Evolutionary conservation across 2,113 vertebrate species (phyloP), one percentile per base, ranked within the genome.

Genomic region (Illadopsis cleaveri): DNA sequence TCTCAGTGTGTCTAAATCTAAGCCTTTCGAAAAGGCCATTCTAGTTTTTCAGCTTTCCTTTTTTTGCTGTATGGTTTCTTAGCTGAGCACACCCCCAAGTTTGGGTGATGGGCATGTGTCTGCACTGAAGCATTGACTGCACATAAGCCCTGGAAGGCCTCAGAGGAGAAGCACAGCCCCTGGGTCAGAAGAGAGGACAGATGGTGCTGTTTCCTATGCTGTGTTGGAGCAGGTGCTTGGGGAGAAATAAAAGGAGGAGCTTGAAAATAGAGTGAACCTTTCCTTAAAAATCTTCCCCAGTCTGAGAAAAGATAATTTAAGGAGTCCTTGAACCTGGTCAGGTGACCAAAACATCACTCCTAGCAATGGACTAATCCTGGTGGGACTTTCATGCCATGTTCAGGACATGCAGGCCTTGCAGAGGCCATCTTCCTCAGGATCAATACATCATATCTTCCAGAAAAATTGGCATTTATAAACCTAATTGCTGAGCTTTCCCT

Each of bases 121-220:
- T 79, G 73, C 2, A 2, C 66, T 16, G 53, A 53, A 60, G 70
- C 73, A 37, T 6, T 3, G 4, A 3, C 7, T 57, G 68, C 86
- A 68, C 60, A 47, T 3, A 31, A 77, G 38, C 68, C 58, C 23
- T 0, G 0, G 54, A 75, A 58, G n/a, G 60, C 24, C 81, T 47
- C 0, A 0, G 19, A 5, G 5, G 71, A 53, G 89, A 69, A 80
- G 62, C 86, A 25, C 7, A 72, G 40, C 44, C 89, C 15, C 58
- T 40, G 14, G 96, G 91, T 94, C 93, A 91, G 83, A 11, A n/a
- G 50, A 35, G 14, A 73, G 76, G 35, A 81, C 96, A 95, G 92
- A 92, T 96, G 96, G 16, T 73, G 56, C 77, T 23, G 56, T 86
- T 51, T 84, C 95, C 95, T 78, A 78, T 69, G 2, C 81, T 38